A percentile compares a stretch with the other conserved stretches of the same genome.
phyloP scores from a whole-genome alignment of 2,797 vertebrate species.

The Sardinella longiceps region DNA sequence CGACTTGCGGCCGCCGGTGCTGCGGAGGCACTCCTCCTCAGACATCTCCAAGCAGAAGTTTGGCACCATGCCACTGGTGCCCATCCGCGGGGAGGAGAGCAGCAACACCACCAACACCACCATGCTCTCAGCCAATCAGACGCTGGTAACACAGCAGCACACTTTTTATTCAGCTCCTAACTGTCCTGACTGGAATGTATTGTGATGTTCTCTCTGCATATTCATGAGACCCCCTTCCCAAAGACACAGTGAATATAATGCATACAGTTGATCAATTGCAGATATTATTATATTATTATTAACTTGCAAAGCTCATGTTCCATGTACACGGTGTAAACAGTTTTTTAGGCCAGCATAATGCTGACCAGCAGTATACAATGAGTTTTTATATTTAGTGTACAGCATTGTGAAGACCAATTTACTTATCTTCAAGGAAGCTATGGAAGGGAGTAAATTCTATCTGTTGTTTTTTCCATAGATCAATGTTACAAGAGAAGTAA shows the following conservation, averaged over 20 bases:
- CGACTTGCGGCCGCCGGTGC: constrained; percentile 79
- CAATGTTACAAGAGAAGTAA: neutral
- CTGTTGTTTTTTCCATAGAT: neutral
- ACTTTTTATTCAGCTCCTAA: no score
- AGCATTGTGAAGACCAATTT: neutral
- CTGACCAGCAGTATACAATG: neutral
- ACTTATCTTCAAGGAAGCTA: neutral
- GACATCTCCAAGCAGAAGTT: constrained; percentile 95
- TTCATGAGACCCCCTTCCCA: neutral
- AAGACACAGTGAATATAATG: neutral
- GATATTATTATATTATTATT: neutral
- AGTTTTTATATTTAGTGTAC: neutral
- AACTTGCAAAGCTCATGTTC: neutral
- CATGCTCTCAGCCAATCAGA: constrained; percentile 95
- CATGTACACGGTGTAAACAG: neutral
- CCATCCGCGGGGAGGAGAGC: constrained; percentile 90
- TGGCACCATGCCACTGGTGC: constrained; percentile 93
- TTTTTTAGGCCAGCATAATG: neutral
- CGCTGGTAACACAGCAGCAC: constrained; percentile 76
- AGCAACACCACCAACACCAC: constrained; percentile 81
- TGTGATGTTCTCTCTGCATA: neutral
- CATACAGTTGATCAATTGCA: no score
- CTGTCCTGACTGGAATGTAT: neutral
- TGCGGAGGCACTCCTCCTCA: constrained; percentile 88
- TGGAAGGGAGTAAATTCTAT: neutral